phyloP scores from a whole-genome alignment of 1,140 invertebrate genomes.

The Diorhabda sublineata region DNA sequence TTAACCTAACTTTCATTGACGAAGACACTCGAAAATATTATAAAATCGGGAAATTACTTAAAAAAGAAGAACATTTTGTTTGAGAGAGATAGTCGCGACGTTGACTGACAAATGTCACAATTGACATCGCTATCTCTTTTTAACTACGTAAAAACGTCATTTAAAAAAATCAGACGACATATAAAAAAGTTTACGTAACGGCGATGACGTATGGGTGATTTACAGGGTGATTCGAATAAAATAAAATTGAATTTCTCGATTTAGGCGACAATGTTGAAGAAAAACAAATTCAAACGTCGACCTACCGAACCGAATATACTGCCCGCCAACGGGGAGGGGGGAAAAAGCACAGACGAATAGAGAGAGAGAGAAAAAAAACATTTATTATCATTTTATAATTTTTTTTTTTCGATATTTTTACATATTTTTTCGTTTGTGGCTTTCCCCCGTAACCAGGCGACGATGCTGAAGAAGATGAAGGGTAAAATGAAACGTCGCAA shows the following conservation, averaged over 20 bases:
- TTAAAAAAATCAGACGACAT: no score
- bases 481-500: slow-evolving; percentile 92
- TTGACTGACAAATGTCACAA: no score
- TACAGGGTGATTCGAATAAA: no score
- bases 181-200: no score
- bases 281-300: slow-evolving; percentile 91
- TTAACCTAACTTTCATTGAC: no score
- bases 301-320: slow-evolving; percentile 80
- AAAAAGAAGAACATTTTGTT: no score
- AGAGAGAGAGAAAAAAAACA: neutral
- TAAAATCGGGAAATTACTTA: no score
- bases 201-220: no score
- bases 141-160: no score
- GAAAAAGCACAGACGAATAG: slow-evolving; percentile 56
- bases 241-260: slow-evolving; percentile 15
- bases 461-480: slow-evolving; percentile 87
- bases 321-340: slow-evolving; percentile 62
- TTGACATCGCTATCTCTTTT: no score
- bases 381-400: neutral
- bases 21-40: no score
- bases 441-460: slow-evolving; percentile 63
- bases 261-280: slow-evolving; percentile 87
- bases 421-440: neutral
- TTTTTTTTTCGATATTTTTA: neutral
- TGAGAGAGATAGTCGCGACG: no score